These are phyloP conservation scores for Alcedo atthis DNA, from an alignment of 2,797 vertebrate genomes.

Conservation along the genomic window DNA sequence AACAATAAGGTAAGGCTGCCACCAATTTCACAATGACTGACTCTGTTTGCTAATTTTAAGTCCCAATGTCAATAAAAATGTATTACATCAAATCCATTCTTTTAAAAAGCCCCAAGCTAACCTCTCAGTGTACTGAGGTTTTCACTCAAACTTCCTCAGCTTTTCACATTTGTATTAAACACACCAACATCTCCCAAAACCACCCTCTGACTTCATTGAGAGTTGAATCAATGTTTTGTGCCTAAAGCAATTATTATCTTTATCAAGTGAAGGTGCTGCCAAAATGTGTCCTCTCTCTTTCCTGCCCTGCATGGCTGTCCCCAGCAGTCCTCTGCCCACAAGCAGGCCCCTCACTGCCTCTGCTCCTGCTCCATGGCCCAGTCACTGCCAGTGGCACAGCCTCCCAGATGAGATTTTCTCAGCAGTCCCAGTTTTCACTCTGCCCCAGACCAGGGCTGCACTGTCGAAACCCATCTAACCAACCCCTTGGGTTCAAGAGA, in stretches of 20 bases:
- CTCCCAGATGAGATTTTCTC: neutral
- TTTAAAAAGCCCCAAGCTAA: neutral
- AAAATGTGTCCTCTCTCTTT: neutral
- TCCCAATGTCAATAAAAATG: neutral
- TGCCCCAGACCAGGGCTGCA: neutral
- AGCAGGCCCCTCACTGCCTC: neutral
- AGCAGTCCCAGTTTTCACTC: neutral
- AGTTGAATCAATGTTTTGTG: neutral
- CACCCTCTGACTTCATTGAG: conserved; percentile 22
- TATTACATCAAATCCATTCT: neutral
- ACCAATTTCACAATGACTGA: conserved; percentile 24
- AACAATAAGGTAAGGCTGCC: conserved; percentile 47
- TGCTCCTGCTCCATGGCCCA: too few species aligned
- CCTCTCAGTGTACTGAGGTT: rapidly evolving
- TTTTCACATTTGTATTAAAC: rapidly evolving
- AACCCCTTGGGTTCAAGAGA: neutral
- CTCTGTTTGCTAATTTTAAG: conserved; percentile 34
- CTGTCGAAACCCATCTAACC: neutral
- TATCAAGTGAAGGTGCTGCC: conserved; percentile 14
- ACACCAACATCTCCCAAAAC: neutral
- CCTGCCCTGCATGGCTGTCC: neutral
- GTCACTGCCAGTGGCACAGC: neutral
- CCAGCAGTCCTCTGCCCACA: neutral
- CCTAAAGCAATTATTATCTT: conserved; percentile 52
- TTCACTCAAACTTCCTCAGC: neutral